Percentiles rank a stretch among this genome's conserved stretches.
Evolutionary conservation across 2,797 vertebrate genomes (phyloP).

Genomic region (Tachyglossus aculeatus): DNA sequence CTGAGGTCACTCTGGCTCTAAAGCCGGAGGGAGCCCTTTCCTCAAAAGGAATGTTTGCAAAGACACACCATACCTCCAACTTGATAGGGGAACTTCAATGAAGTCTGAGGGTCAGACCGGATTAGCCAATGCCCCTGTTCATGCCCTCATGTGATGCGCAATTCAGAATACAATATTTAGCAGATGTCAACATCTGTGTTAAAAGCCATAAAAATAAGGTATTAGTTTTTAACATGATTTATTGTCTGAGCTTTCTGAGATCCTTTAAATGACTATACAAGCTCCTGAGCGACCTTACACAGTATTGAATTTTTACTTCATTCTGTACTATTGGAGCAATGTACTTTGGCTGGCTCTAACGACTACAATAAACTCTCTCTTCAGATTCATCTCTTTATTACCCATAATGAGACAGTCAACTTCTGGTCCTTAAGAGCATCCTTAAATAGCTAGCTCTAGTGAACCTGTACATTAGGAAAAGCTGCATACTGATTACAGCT

Average conservation of each 20-base stretch:
- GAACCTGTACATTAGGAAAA: background rate
- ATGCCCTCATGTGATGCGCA: no score
- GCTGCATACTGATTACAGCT: background rate
- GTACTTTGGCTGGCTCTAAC: conserved; percentile 1
- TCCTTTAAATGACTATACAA: background rate
- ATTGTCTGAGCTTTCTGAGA: background rate
- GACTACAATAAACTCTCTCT: conserved; percentile 17
- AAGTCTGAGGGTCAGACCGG: no score
- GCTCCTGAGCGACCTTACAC: background rate
- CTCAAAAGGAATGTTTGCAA: no score
- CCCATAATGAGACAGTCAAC: background rate
- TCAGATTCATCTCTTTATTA: background rate
- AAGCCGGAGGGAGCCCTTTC: no score
- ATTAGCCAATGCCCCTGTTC: no score
- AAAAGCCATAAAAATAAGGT: no score
- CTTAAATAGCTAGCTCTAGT: background rate
- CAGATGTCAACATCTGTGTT: no score
- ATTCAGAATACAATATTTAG: no score
- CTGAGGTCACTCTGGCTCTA: no score
- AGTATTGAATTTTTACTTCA: background rate
- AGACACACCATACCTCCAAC: no score
- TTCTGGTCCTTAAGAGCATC: background rate
- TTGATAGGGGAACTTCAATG: no score
- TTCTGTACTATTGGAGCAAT: background rate
- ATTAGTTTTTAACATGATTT: no score